Evolutionary conservation across 2,797 vertebrate genomes (phyloP).

Genomic region (Allochrocebus solatus): DNA sequence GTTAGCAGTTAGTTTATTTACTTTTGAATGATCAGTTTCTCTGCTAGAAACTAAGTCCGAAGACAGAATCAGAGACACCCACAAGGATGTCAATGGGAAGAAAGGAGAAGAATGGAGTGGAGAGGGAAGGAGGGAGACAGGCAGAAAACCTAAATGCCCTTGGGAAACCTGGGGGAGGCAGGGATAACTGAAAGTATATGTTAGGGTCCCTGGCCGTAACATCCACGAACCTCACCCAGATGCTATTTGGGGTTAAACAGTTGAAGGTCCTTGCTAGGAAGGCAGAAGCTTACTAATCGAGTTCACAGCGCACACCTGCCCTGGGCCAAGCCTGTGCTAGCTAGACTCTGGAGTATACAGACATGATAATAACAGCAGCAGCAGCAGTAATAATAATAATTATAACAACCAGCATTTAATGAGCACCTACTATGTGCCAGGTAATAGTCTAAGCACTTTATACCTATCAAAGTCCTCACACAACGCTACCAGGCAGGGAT

Average conservation of each 20-base stretch:
- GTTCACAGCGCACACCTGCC: neutral
- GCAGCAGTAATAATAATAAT: too few species aligned
- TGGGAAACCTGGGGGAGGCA: neutral
- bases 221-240: neutral
- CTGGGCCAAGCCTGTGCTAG: constrained; percentile 8
- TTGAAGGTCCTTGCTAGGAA: neutral
- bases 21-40: neutral
- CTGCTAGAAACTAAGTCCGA: neutral
- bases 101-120: too few species aligned
- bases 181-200: neutral
- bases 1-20: neutral
- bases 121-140: neutral
- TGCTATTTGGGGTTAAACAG: neutral
- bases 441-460: neutral
- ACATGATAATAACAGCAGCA: neutral
- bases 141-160: neutral
- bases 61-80: neutral
- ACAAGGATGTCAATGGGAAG: neutral
- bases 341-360: neutral
- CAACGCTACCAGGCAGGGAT: neutral
- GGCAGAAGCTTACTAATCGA: neutral
- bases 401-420: neutral
- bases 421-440: neutral
- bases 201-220: neutral
- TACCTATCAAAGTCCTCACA: neutral